Evolutionary conservation across 1,140 invertebrate genomes (phyloP), one percentile per base, ranked within the genome.

Genomic region (Hermatobates lingyangjiaoensis): DNA sequence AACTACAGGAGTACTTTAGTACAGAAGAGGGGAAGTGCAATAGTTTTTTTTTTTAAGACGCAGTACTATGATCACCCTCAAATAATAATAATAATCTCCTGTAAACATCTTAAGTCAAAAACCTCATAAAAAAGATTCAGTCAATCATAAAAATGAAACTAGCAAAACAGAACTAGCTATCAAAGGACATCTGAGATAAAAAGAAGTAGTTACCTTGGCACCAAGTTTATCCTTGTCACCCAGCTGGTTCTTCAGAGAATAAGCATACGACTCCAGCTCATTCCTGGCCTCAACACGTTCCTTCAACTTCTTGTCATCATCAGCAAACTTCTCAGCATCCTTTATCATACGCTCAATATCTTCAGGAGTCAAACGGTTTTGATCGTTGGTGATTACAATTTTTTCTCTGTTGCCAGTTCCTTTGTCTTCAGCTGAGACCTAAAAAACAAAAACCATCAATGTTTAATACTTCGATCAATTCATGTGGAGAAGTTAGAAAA

Each of bases 301-400:
- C 70, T 98, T 98, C 30, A 95, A 68, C 70, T 91, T 93, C 71
- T 94, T 95, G 66, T 99, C 95, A 58, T 98, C 94, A 62, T 98
- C 93, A 23, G 93, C 91, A 67, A 97, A 98, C 64, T 92, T 92
- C 69, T 98, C 94, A 2, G 93, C 92, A 62, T 98, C 94, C 65
- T 87, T 90, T 63, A 98, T 95, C 95, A 98, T 98, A 40, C 89
- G 76, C 61, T 98, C 93, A 60, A 98, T 98, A 60, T 98, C 93
- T 62, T 98, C 94, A 23, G 92, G 92, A 18, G 90, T 93, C 25
- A 98, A 62, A 53, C 94, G 75, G 68, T 97, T 97, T 66, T 98
- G 91, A 62, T 98, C 93, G 60, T 98, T 97, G 53, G 94, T 97
- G 62, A 98, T 98, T 47, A 94, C 90, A 62, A 98, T 98, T 69